Conservation (phyloP, 2,888 invertebrate species). For the Sipunculus nudus region DNA sequence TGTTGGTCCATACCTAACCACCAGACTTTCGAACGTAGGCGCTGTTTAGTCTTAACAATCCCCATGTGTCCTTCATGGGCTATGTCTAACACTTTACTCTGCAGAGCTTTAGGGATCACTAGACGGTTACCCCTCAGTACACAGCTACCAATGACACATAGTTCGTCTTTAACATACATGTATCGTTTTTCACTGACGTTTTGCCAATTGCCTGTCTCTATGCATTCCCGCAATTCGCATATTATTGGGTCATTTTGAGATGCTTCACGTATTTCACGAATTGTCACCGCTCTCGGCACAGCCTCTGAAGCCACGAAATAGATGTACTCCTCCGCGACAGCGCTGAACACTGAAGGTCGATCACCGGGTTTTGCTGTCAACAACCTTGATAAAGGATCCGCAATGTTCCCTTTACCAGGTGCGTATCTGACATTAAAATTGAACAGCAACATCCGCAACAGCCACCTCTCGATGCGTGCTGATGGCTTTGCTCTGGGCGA, state of each 20-base stretch:
- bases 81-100: neutral
- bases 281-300: neutral
- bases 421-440: conserved; percentile 27
- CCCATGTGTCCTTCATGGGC: conserved; percentile 24
- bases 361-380: neutral
- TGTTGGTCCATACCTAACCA: conserved; percentile 15
- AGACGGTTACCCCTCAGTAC: conserved; percentile 10
- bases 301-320: neutral
- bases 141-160: conserved; percentile 2
- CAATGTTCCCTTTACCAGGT: conserved; percentile 37
- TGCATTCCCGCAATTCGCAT: neutral
- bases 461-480: conserved; percentile 44
- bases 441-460: conserved; percentile 36
- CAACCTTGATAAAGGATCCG: conserved; percentile 3
- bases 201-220: conserved; percentile 3
- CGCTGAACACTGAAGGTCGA: too few relatives aligned
- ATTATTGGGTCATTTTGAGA: neutral
- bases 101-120: conserved; percentile 4
- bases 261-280: neutral
- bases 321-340: neutral
- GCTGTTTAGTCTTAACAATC: conserved; percentile 11
- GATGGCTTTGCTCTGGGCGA: conserved; percentile 33
- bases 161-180: neutral
- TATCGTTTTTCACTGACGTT: neutral
- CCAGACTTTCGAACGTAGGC: conserved; percentile 17